Evolutionary conservation across 2,797 vertebrate species (phyloP).

Genomic region (Cheirogaleus major): DNA sequence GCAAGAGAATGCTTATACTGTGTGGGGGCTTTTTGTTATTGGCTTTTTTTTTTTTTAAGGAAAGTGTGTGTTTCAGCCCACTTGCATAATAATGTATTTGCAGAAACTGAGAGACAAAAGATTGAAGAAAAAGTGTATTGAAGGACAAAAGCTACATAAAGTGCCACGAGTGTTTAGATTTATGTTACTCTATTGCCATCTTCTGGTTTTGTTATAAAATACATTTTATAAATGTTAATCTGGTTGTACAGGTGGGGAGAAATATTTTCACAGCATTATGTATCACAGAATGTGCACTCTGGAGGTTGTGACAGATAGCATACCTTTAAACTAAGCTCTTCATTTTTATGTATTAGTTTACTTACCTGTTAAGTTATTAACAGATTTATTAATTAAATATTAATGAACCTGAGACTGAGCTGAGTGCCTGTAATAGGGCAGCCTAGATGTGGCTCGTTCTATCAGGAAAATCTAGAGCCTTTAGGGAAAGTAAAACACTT

Average conservation of each 20-base stretch:
- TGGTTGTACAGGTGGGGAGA: background rate
- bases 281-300: background rate
- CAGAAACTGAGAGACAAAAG: constrained; percentile 48
- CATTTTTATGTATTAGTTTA: background rate
- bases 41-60: background rate
- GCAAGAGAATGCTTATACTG: background rate
- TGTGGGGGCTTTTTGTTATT: background rate
- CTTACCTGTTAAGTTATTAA: background rate
- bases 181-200: constrained; percentile 72
- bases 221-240: constrained; percentile 25
- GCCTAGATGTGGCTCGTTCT: background rate
- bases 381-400: background rate
- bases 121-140: background rate
- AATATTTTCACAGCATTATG: background rate
- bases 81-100: background rate
- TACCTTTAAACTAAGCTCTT: background rate
- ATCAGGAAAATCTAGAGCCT: background rate
- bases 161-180: background rate
- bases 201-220: constrained; percentile 63
- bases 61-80: background rate
- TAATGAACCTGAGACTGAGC: background rate
- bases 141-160: background rate
- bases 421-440: background rate
- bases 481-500: background rate
- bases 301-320: background rate